Evolutionary conservation across 2,113 vertebrate species (phyloP).

Genomic region (Leptobrachium leishanense): DNA sequence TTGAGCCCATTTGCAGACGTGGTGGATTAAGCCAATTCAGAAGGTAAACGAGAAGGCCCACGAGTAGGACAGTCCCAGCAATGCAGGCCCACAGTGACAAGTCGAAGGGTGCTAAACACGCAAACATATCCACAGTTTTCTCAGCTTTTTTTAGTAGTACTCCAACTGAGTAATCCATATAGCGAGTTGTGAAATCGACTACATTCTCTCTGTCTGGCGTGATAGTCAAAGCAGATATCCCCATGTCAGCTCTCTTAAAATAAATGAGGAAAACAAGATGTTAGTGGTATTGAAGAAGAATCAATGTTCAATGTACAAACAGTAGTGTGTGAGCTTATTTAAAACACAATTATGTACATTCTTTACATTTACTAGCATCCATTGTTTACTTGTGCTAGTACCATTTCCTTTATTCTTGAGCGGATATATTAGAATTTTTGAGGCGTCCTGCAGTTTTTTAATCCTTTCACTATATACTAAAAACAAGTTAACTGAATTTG

Average conservation of each 20-base stretch:
- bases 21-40: slow-evolving; percentile 97
- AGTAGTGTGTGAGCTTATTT: no score
- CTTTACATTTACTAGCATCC: no score
- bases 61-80: slow-evolving; percentile 89
- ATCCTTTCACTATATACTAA: no score
- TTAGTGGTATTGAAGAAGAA: neutral
- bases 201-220: slow-evolving; percentile 95
- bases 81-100: slow-evolving; percentile 97
- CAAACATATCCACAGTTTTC: slow-evolving; percentile 96
- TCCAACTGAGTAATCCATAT: slow-evolving; percentile 97
- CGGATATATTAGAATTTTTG: no score
- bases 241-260: slow-evolving; percentile 90
- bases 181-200: slow-evolving; percentile 96
- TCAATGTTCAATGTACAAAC: no score
- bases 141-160: slow-evolving; percentile 92
- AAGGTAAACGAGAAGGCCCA: slow-evolving; percentile 93
- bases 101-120: slow-evolving; percentile 94
- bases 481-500: no score
- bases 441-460: no score
- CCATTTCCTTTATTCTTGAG: no score
- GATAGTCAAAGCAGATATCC: slow-evolving; percentile 95
- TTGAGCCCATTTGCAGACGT: slow-evolving; percentile 91
- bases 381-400: no score
- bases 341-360: no score
- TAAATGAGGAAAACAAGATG: slow-evolving; percentile 39